phyloP scores from a whole-genome alignment of 2,888 invertebrate genomes.

The Nephrotoma guestfalica region DNA sequence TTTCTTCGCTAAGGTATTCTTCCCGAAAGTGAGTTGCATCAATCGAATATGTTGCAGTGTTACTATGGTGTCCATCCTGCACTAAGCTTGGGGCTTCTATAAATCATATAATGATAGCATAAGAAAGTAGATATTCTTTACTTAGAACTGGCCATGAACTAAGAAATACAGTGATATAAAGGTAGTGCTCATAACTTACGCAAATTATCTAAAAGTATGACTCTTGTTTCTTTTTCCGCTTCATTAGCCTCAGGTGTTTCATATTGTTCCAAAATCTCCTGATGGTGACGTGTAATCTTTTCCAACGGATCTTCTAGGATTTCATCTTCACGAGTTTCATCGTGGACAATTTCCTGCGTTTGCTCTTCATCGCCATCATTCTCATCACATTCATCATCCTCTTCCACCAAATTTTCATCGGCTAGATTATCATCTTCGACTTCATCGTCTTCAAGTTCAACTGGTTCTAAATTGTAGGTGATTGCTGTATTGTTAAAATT shows the following conservation, averaged over 20 bases:
- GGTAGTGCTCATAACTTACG: neutral
- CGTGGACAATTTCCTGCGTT: neutral
- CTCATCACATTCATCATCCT: conserved; percentile 14
- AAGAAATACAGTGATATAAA: too few species aligned
- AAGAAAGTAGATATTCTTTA: too few species aligned
- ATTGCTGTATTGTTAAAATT: conserved; percentile 35
- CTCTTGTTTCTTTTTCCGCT: neutral
- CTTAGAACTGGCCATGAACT: neutral
- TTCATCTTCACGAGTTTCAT: neutral
- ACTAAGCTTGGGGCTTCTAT: neutral
- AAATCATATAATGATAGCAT: neutral
- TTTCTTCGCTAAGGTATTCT: conserved; percentile 11
- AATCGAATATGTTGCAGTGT: neutral
- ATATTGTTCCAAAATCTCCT: neutral
- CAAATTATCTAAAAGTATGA: neutral
- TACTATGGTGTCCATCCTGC: neutral
- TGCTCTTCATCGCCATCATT: conserved; percentile 16
- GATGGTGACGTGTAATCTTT: neutral
- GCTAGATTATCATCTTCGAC: conserved; percentile 17
- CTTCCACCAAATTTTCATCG: conserved; percentile 11
- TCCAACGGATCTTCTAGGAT: neutral
- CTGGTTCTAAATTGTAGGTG: conserved; percentile 14
- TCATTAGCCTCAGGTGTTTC: neutral
- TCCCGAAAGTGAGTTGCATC: neutral
- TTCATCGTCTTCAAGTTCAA: conserved; percentile 14